Percentiles rank a stretch among this genome's conserved stretches.
Conservation (phyloP, 64 coral and sea anemone genomes). For the Platygyra sinensis region DNA sequence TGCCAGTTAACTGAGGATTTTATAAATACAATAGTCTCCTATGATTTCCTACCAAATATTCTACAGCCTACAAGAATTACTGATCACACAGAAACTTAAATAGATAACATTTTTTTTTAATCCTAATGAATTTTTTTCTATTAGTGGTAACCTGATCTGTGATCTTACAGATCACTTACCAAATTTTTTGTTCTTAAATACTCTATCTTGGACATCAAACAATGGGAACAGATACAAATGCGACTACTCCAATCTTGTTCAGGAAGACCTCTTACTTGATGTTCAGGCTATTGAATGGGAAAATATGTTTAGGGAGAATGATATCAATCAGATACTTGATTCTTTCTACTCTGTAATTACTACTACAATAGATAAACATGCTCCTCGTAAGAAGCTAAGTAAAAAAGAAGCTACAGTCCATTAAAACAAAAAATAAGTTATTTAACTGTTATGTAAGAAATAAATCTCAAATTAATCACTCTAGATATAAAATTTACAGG, state of each 20-base stretch:
- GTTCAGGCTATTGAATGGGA: background rate
- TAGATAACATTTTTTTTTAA: constrained; percentile 26
- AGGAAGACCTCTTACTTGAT: background rate
- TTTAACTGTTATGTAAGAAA: background rate
- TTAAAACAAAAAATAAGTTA: constrained; percentile 1
- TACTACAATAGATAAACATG: constrained; percentile 47
- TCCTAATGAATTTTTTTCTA: constrained; percentile 3
- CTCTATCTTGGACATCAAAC: background rate
- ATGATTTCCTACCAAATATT: background rate
- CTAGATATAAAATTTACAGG: constrained; percentile 5
- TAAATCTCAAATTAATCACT: background rate
- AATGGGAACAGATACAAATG: background rate
- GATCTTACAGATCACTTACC: constrained; percentile 25
- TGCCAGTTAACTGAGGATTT: background rate
- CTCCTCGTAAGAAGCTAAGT: constrained; percentile 20
- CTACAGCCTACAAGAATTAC: constrained; percentile 13
- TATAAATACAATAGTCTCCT: background rate
- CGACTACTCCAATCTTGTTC: background rate
- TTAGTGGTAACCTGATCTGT: constrained; percentile 3
- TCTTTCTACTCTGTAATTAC: background rate
- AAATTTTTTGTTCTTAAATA: background rate
- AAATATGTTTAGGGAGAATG: background rate
- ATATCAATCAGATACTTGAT: background rate
- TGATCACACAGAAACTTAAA: constrained; percentile 7
- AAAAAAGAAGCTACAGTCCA: constrained; percentile 6